Evolutionary conservation across 2,797 vertebrate genomes (phyloP).

Genomic region (Allobates femoralis): DNA sequence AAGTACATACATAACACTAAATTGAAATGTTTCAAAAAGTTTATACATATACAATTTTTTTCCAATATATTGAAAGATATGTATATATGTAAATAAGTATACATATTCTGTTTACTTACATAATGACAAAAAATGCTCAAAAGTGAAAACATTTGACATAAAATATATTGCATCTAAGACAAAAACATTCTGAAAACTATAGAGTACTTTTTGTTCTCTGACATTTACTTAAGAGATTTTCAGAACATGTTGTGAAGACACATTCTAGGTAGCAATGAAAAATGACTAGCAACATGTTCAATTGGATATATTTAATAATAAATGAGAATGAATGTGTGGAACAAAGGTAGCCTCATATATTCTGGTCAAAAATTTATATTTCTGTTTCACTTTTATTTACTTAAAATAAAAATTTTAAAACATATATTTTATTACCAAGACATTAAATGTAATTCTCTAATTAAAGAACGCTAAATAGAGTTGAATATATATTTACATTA

Average conservation of each 20-base stretch:
- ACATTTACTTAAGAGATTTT: neutral
- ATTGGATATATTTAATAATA: conserved; percentile 24
- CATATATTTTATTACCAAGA: neutral
- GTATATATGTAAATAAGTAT: too few relatives aligned
- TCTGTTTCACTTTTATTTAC: neutral
- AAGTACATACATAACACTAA: too few relatives aligned
- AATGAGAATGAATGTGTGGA: conserved; percentile 24
- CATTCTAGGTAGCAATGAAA: conserved; percentile 5
- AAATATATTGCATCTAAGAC: too few relatives aligned
- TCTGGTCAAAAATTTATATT: neutral
- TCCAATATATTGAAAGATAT: too few relatives aligned
- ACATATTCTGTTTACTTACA: too few relatives aligned
- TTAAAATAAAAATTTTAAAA: neutral
- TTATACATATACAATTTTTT: too few relatives aligned
- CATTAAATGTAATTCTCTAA: neutral
- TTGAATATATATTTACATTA: too few relatives aligned
- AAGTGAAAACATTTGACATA: too few relatives aligned
- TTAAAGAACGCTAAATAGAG: too few relatives aligned
- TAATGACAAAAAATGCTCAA: too few relatives aligned
- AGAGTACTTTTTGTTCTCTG: neutral
- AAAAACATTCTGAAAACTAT: too few relatives aligned
- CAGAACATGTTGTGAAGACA: neutral
- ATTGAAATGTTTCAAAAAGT: too few relatives aligned
- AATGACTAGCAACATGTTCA: neutral
- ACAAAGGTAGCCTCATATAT: neutral